phyloP scores from a whole-genome alignment of 2,888 invertebrate species.

The Apodemia zela region DNA sequence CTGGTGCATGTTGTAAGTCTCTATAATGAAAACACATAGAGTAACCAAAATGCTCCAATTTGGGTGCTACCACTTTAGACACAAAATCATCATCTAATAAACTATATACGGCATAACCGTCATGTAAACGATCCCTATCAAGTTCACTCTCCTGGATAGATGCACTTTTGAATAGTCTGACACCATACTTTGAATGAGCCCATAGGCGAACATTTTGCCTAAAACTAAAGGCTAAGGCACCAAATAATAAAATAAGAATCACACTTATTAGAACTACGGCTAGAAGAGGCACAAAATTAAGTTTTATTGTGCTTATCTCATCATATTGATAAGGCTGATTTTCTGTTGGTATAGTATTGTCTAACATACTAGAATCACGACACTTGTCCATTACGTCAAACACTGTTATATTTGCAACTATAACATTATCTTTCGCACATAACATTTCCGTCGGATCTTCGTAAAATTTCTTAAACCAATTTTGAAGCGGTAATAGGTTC shows the following conservation, averaged over 20 bases:
- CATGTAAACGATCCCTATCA: slow-evolving; percentile 86
- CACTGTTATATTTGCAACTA: slow-evolving; percentile 62
- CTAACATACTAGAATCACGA: slow-evolving; percentile 65
- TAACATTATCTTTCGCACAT: slow-evolving; percentile 79
- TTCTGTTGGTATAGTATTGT: slow-evolving; percentile 79
- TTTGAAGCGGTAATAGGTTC: slow-evolving; percentile 83
- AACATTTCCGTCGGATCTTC: slow-evolving; percentile 84
- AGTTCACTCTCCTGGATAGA: slow-evolving; percentile 79
- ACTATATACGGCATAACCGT: slow-evolving; percentile 93
- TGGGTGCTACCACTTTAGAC: slow-evolving; percentile 84
- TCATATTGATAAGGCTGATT: slow-evolving; percentile 82
- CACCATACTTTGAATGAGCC: slow-evolving; percentile 90
- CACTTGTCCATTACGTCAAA: slow-evolving; percentile 72
- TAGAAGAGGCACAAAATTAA: slow-evolving; percentile 86
- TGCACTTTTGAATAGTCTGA: slow-evolving; percentile 85
- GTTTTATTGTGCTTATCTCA: slow-evolving; percentile 83
- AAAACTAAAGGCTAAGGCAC: slow-evolving; percentile 87
- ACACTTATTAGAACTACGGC: slow-evolving; percentile 87
- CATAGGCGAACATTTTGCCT: slow-evolving; percentile 89
- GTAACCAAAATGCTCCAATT: slow-evolving; percentile 85
- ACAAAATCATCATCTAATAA: slow-evolving; percentile 88
- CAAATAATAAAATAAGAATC: slow-evolving; percentile 85
- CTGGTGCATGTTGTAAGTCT: slow-evolving; percentile 81
- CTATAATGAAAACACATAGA: slow-evolving; percentile 85
- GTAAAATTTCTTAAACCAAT: slow-evolving; percentile 84